These are phyloP conservation scores for Orthosia incerta DNA, from an alignment of 2,888 invertebrate genomes.

Conservation along the genomic window DNA sequence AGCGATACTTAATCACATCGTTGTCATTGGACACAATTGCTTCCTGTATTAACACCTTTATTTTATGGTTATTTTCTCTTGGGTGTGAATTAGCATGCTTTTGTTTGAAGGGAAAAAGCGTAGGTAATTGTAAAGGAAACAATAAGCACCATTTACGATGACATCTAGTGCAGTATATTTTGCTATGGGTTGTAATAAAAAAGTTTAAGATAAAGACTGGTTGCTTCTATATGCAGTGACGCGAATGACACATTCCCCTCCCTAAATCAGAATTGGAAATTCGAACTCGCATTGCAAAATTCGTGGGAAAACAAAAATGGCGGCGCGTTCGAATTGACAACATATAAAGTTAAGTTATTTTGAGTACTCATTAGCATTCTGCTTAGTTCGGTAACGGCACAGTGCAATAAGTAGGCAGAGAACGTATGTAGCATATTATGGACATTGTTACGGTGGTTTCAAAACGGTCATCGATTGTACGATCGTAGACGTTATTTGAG, in stretches of 20 bases:
- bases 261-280: slow-evolving; percentile 43
- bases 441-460: slow-evolving; percentile 67
- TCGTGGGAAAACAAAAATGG: slow-evolving; percentile 66
- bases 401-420: slow-evolving; percentile 64
- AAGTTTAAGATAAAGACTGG: not conserved
- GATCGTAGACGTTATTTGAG: slow-evolving; percentile 55
- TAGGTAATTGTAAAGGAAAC: slow-evolving; percentile 14
- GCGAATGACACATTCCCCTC: slow-evolving; percentile 6
- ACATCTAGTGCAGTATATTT: not conserved
- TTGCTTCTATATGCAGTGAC: not conserved
- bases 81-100: slow-evolving; percentile 47
- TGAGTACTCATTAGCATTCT: slow-evolving; percentile 69
- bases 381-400: slow-evolving; percentile 67
- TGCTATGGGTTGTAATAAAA: not conserved
- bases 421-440: slow-evolving; percentile 55
- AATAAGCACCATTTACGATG: slow-evolving; percentile 1
- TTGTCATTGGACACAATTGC: slow-evolving; percentile 65
- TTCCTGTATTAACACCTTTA: slow-evolving; percentile 68
- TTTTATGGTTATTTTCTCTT: slow-evolving; percentile 56
- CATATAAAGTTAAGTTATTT: slow-evolving; percentile 54
- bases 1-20: slow-evolving; percentile 61
- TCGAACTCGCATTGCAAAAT: slow-evolving; percentile 56
- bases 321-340: slow-evolving; percentile 55
- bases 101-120: slow-evolving; percentile 19
- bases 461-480: slow-evolving; percentile 58